Conservation (phyloP, 2,888 invertebrate species). For the Pogonocherus hispidulus region DNA sequence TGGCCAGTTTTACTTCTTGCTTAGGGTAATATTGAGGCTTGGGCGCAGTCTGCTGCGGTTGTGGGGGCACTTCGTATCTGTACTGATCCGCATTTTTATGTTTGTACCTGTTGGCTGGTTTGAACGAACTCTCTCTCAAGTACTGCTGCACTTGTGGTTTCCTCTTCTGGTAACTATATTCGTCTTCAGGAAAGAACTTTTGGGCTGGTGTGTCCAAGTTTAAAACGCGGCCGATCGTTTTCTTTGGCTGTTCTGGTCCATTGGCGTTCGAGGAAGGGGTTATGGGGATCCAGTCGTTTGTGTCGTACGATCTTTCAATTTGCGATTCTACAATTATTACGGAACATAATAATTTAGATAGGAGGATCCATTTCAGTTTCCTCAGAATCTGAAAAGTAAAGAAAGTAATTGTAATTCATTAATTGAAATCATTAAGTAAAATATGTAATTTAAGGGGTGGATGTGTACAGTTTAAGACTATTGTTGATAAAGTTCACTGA, state of each 20-base stretch:
- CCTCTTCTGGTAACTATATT: conserved; percentile 55
- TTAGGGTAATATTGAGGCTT: conserved; percentile 42
- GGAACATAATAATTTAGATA: conserved; percentile 39
- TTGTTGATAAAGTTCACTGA: too few species aligned
- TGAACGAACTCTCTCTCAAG: conserved; percentile 63
- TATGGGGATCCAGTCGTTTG: conserved; percentile 73
- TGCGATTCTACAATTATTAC: conserved; percentile 34
- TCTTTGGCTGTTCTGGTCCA: conserved; percentile 27
- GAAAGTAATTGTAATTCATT: not conserved
- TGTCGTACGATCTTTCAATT: conserved; percentile 59
- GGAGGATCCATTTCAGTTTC: conserved; percentile 39
- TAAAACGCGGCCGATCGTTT: conserved; percentile 63
- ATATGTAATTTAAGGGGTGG: too few species aligned
- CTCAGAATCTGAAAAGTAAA: conserved; percentile 45
- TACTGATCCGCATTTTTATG: conserved; percentile 49
- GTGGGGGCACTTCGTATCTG: conserved; percentile 58
- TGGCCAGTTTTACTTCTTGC: conserved; percentile 41
- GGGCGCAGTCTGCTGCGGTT: conserved; percentile 47
- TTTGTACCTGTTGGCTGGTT: conserved; percentile 23
- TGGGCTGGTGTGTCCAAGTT: conserved; percentile 59
- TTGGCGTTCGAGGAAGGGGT: conserved; percentile 59
- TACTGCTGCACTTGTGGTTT: conserved; percentile 61
- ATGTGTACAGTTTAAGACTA: too few species aligned
- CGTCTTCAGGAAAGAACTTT: conserved; percentile 60
- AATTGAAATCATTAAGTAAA: not conserved